A percentile compares a stretch with the other conserved stretches of the same genome.
Conservation (phyloP, 1,140 invertebrate genomes). For the Mercenaria mercenaria region DNA sequence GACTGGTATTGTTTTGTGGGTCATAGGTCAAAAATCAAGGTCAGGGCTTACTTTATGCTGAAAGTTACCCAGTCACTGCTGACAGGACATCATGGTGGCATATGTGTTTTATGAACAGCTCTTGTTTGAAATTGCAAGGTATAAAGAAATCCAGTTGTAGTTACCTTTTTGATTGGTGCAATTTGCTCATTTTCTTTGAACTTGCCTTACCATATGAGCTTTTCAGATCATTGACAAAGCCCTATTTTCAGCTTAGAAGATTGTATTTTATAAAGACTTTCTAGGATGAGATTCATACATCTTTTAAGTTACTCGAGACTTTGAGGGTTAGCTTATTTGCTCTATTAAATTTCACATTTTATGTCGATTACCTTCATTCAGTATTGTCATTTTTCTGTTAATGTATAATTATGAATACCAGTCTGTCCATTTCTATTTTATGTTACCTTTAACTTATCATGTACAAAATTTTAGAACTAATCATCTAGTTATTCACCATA, state of each 20-base stretch:
- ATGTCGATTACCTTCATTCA: background rate
- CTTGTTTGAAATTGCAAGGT: too few relatives aligned
- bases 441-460: slow-evolving; percentile 20
- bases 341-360: background rate
- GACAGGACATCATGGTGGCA: too few relatives aligned
- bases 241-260: background rate
- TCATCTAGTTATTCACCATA: background rate
- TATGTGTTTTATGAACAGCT: too few relatives aligned
- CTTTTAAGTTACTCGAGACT: background rate
- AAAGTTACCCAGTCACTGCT: too few relatives aligned
- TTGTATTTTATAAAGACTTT: background rate
- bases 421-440: slow-evolving; percentile 19
- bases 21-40: too few relatives aligned
- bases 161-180: background rate
- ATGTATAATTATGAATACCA: background rate
- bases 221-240: background rate
- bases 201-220: background rate
- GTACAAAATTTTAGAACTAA: slow-evolving; percentile 8
- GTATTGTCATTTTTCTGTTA: background rate
- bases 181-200: slow-evolving; percentile 43
- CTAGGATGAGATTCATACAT: too few relatives aligned
- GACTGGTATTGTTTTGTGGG: too few relatives aligned
- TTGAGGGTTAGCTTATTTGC: background rate
- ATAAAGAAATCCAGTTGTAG: slow-evolving; percentile 20
- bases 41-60: too few relatives aligned